phyloP scores from a whole-genome alignment of 2,113 vertebrate genomes.

The Micronycteris hirsuta region DNA sequence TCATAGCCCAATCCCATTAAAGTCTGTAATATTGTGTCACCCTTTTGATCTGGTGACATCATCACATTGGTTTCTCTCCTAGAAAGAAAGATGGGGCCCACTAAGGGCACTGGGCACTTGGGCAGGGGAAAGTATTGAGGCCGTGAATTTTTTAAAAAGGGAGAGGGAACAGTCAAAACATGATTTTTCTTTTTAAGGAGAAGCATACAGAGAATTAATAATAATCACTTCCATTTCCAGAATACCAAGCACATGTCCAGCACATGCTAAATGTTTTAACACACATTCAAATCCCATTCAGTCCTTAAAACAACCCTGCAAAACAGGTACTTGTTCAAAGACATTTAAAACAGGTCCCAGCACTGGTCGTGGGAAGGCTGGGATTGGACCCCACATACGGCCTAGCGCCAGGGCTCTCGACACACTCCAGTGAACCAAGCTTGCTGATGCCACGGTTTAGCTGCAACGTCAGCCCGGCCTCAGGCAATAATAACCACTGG shows the following conservation, averaged over 20 bases:
- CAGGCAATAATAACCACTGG: neutral
- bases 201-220: slow-evolving; percentile 4
- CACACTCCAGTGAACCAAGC: neutral
- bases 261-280: neutral
- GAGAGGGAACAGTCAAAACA: neutral
- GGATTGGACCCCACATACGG: neutral
- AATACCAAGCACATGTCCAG: neutral
- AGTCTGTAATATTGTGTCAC: neutral
- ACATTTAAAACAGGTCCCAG: neutral
- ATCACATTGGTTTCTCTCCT: neutral
- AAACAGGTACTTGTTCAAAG: neutral
- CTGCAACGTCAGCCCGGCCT: neutral
- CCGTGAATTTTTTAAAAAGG: neutral
- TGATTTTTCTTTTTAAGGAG: neutral
- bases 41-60: neutral
- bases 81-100: neutral
- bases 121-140: neutral
- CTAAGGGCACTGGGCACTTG: neutral
- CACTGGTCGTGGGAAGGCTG: neutral
- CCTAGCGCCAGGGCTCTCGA: neutral
- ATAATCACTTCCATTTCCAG: slow-evolving; percentile 16
- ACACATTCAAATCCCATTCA: neutral
- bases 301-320: neutral
- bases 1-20: neutral
- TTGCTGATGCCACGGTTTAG: neutral